Percentiles rank a stretch among this genome's conserved stretches.
These are phyloP conservation scores for Naso thynnoides DNA, from an alignment of 2,797 vertebrate genomes.

Conservation along the genomic window DNA sequence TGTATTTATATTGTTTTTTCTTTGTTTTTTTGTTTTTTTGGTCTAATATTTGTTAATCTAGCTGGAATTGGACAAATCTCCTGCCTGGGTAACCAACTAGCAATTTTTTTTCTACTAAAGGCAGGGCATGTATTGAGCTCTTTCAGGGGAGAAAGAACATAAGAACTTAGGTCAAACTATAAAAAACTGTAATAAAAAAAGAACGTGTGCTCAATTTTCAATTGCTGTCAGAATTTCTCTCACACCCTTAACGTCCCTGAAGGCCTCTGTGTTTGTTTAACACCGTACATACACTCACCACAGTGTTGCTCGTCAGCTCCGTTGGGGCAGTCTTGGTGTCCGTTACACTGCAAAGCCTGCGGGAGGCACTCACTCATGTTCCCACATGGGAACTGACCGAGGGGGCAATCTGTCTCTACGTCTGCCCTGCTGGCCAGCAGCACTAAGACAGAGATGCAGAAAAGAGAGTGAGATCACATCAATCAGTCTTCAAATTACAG, in stretches of 20 bases:
- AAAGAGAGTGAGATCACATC: neutral
- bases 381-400: slow-evolving; percentile 88
- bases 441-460: slow-evolving; percentile 11
- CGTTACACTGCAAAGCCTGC: slow-evolving; percentile 85
- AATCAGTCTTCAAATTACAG: neutral
- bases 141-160: neutral
- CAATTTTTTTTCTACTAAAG: neutral
- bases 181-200: neutral
- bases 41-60: neutral
- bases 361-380: slow-evolving; percentile 86
- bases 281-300: slow-evolving; percentile 63
- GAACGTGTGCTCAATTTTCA: too few relatives aligned
- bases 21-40: neutral
- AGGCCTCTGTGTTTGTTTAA: neutral
- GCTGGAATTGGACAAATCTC: neutral
- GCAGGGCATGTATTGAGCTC: too few relatives aligned
- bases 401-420: slow-evolving; percentile 70
- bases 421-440: slow-evolving; percentile 58
- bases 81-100: neutral
- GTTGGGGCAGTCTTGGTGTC: slow-evolving; percentile 86
- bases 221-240: neutral
- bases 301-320: slow-evolving; percentile 85
- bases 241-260: neutral
- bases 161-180: neutral
- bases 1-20: neutral